Evolutionary conservation across 2,797 vertebrate species (phyloP).

Genomic region (Lithobates sylvaticus): DNA sequence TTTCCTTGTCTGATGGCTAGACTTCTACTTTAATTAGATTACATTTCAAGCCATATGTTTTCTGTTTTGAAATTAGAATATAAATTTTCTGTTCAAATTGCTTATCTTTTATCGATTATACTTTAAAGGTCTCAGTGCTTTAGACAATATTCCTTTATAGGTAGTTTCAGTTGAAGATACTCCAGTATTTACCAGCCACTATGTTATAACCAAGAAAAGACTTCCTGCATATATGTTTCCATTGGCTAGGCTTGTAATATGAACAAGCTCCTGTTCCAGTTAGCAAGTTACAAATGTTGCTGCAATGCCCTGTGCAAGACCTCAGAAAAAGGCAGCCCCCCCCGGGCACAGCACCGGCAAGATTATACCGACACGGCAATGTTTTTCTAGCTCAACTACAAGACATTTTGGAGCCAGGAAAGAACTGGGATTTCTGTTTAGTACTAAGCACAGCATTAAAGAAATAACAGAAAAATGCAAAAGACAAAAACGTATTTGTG

Average conservation of each 20-base stretch:
- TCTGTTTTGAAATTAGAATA: neutral
- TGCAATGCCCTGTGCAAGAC: neutral
- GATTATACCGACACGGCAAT: neutral
- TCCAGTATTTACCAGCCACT: neutral
- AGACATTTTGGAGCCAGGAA: conserved; percentile 16
- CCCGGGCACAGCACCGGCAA: conserved; percentile 13
- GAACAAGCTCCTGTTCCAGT: neutral
- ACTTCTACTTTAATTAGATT: too few species aligned
- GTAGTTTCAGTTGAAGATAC: neutral
- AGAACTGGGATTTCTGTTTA: neutral
- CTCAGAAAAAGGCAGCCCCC: neutral
- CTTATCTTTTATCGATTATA: neutral
- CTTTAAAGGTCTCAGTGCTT: neutral
- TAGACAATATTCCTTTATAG: neutral
- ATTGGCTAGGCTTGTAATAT: conserved; percentile 20
- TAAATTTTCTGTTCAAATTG: neutral
- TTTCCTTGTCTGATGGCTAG: too few species aligned
- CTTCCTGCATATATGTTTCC: conserved; percentile 14
- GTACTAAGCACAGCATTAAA: neutral
- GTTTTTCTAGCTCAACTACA: neutral
- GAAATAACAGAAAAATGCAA: neutral
- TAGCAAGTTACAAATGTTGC: conserved; percentile 1
- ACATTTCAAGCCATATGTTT: too few species aligned
- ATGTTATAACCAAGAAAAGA: neutral
- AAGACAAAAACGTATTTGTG: neutral